Conservation (phyloP, 2,797 vertebrate species). For the Mallotus villosus region DNA sequence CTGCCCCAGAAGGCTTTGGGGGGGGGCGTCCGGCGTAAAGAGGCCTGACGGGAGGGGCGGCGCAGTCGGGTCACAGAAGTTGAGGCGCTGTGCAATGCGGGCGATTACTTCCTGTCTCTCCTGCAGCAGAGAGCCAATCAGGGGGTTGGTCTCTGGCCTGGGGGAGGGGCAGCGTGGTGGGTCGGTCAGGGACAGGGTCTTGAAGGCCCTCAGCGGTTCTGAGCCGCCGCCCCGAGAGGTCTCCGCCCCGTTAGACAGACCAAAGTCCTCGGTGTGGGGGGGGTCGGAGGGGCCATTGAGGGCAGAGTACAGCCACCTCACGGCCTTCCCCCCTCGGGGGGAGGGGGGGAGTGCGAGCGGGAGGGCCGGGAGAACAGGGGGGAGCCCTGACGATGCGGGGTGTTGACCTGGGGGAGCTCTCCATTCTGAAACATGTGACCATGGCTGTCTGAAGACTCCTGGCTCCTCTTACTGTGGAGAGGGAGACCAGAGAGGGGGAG, state of each 20-base stretch:
- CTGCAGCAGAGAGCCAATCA: slow-evolving; percentile 94
- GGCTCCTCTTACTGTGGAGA: slow-evolving; percentile 62
- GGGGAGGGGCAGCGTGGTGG: slow-evolving; percentile 74
- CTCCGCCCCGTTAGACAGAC: slow-evolving; percentile 62
- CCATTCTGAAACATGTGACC: slow-evolving; percentile 58
- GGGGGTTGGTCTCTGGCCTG: slow-evolving; percentile 86
- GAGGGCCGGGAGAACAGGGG: slow-evolving; percentile 74
- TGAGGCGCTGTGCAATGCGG: slow-evolving; percentile 94
- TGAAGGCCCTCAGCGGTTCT: slow-evolving; percentile 83
- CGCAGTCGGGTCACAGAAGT: slow-evolving; percentile 91
- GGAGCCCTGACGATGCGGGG: slow-evolving; percentile 68
- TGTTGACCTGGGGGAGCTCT: slow-evolving; percentile 67
- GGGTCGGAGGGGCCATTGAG: slow-evolving; percentile 73
- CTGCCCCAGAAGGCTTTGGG: slow-evolving; percentile 80
- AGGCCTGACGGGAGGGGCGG: slow-evolving; percentile 82
- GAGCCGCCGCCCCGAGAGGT: slow-evolving; percentile 67
- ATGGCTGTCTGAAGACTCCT: slow-evolving; percentile 59
- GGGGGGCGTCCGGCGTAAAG: slow-evolving; percentile 71
- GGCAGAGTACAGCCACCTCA: slow-evolving; percentile 80
- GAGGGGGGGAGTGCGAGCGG: slow-evolving; percentile 74
- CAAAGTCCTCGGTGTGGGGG: slow-evolving; percentile 73
- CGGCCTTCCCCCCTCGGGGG: slow-evolving; percentile 78
- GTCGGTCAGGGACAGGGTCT: slow-evolving; percentile 84
- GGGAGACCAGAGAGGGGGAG: slow-evolving; percentile 39
- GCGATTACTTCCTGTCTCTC: slow-evolving; percentile 97